phyloP scores from a whole-genome alignment of 1,140 invertebrate genomes.

The Macrosteles quadrilineatus region DNA sequence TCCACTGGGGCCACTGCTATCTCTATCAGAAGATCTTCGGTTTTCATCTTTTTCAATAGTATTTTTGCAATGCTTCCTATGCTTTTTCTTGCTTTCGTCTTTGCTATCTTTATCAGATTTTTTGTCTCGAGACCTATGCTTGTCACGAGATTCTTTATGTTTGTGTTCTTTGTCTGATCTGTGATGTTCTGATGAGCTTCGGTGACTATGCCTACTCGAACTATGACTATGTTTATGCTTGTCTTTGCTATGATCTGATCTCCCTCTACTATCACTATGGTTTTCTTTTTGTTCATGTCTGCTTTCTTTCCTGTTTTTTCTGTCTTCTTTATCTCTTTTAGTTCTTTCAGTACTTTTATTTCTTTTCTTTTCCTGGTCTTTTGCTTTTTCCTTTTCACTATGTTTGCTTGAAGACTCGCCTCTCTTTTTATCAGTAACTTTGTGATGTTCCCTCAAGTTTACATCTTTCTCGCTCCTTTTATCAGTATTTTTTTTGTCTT shows the following conservation, averaged over 20 bases:
- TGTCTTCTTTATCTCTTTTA: background rate
- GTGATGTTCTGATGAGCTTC: conserved; percentile 14
- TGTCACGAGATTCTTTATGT: background rate
- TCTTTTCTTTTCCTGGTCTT: conserved; percentile 45
- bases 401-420: conserved; percentile 16
- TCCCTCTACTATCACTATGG: conserved; percentile 43
- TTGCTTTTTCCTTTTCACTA: conserved; percentile 43
- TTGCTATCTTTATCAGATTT: conserved; percentile 29
- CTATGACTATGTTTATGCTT: background rate
- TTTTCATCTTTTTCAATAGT: conserved; percentile 30
- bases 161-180: background rate
- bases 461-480: background rate
- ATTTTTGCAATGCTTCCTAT: conserved; percentile 31
- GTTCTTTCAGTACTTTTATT: conserved; percentile 37
- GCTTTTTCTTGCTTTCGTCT: conserved; percentile 15
- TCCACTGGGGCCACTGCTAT: conserved; percentile 33
- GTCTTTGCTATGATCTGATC: conserved; percentile 14
- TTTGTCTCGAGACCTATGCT: background rate
- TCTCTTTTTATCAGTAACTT: background rate
- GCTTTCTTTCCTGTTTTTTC: background rate
- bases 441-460: background rate
- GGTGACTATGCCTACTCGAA: conserved; percentile 20
- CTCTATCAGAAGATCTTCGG: conserved; percentile 38
- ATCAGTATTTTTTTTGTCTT: conserved; percentile 4
- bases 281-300: background rate